Conservation (phyloP, 1,140 invertebrate genomes). For the Achatina immaculata region DNA sequence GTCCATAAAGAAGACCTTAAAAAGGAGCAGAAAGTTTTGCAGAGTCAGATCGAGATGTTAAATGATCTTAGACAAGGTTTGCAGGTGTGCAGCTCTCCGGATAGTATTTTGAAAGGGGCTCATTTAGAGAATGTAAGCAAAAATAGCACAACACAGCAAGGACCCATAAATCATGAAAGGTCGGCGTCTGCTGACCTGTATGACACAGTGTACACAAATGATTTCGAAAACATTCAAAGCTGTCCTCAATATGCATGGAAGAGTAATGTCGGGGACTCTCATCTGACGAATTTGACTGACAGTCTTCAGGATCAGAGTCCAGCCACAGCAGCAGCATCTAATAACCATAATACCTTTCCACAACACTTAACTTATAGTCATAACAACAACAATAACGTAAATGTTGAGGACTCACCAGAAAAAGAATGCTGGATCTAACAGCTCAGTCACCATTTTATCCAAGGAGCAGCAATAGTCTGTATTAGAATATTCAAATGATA, state of each 20-base stretch:
- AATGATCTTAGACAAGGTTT: conserved; percentile 47
- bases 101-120: not conserved
- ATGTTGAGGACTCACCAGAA: conserved; percentile 50
- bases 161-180: conserved; percentile 46
- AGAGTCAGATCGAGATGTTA: conserved; percentile 59
- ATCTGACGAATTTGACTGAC: conserved; percentile 37
- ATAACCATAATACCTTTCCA: too few species aligned
- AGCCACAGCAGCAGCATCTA: conserved; percentile 12
- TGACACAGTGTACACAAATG: conserved; percentile 34
- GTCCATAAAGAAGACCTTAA: conserved; percentile 55
- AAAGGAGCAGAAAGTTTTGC: conserved; percentile 52
- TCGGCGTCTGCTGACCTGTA: conserved; percentile 62
- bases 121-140: conserved; percentile 16
- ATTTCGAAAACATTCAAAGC: conserved; percentile 31
- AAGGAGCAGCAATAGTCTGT: not conserved
- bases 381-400: conserved; percentile 61
- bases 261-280: conserved; percentile 20
- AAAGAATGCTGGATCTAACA: conserved; percentile 22
- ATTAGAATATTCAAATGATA: too few species aligned
- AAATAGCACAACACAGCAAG: conserved; percentile 9
- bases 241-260: conserved; percentile 5
- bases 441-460: not conserved
- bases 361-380: too few species aligned
- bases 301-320: conserved; percentile 36
- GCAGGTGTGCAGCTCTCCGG: not conserved